Base-by-base conservation (phyloP, 2,888 invertebrate species). In the Drosophila atripex region DNA sequence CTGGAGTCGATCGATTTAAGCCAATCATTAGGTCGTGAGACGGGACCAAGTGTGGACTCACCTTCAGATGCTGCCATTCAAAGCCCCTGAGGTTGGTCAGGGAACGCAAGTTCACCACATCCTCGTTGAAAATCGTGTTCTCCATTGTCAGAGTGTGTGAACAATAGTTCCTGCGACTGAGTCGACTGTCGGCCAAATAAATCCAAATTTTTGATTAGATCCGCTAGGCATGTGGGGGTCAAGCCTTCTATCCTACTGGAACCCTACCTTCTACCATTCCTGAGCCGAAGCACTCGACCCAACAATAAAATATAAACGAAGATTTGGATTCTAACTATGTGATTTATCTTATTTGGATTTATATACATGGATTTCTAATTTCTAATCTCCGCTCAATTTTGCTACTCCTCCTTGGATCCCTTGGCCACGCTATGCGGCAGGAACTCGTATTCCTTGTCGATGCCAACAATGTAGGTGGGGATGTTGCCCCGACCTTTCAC, bases 401-500 rank as follows among this genome's bases (percentile, higher is more conserved):
- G 35, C 35, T 35, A 35, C 7, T 35, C 35, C 2, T 35, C 35
- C 7, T 35, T 35, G n/a, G 35, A n/a, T n/a, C n/a, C 35, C 4
- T 35, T n/a, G n/a, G 35, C 6, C 7, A 14, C 1, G 6, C 35
- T n/a, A n/a, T 84, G 85, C 7, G 76, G 75, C 57, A 93, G 91
- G 53, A 94, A 90, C 38, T 69, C 92, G 75, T 93, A 93, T 60
- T 93, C 90, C 38, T 94, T 93, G 84, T 95, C 94, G 12, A 95
- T 91, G 12, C 93, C 93, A 8, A 96, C 94, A 82, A 94, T 95
- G 89, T 95, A 96, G 3, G 96, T 96, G 74, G 94, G 94, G 16
- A 95, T 93, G 74, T 93, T 92, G 18, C 91, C 91, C 51, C 93
- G 92, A 0, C 96, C 96, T 91, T 96, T 96, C 0, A 96, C 95